These are phyloP conservation scores for Drosophila subsilvestris DNA, from an alignment of 2,888 invertebrate species.

Conservation along the genomic window DNA sequence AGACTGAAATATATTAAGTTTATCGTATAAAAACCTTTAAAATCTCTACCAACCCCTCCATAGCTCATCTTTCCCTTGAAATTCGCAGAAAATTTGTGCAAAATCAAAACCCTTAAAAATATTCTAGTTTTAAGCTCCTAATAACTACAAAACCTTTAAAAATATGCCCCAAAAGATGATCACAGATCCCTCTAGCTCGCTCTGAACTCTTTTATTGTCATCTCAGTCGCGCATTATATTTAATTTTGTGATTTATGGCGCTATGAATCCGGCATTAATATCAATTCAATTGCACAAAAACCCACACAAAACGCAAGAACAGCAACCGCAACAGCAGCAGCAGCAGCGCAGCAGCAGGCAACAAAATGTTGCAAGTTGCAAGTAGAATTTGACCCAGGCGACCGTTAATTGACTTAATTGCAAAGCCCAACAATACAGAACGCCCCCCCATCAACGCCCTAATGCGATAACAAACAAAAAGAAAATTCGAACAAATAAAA, in stretches of 20 bases:
- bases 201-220: neutral
- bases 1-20: too few species aligned
- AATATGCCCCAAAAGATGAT: neutral
- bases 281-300: constrained; percentile 56
- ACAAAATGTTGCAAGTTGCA: constrained; percentile 36
- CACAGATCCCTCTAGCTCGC: neutral
- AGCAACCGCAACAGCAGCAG: constrained; percentile 35
- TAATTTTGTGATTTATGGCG: constrained; percentile 71
- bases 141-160: neutral
- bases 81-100: too few species aligned
- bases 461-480: constrained; percentile 63
- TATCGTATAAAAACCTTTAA: too few species aligned
- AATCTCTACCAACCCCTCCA: too few species aligned
- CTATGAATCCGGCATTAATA: constrained; percentile 67
- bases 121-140: neutral
- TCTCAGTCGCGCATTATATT: constrained; percentile 2
- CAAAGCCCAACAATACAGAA: constrained; percentile 46
- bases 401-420: constrained; percentile 73
- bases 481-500: constrained; percentile 51
- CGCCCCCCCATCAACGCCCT: constrained; percentile 30
- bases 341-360: constrained; percentile 40
- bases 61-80: too few species aligned
- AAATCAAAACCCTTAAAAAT: neutral
- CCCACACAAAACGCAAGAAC: constrained; percentile 26
- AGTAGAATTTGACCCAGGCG: constrained; percentile 50